Evolutionary conservation across 2,113 vertebrate species (phyloP).

Genomic region (Chlamydotis undulata): DNA sequence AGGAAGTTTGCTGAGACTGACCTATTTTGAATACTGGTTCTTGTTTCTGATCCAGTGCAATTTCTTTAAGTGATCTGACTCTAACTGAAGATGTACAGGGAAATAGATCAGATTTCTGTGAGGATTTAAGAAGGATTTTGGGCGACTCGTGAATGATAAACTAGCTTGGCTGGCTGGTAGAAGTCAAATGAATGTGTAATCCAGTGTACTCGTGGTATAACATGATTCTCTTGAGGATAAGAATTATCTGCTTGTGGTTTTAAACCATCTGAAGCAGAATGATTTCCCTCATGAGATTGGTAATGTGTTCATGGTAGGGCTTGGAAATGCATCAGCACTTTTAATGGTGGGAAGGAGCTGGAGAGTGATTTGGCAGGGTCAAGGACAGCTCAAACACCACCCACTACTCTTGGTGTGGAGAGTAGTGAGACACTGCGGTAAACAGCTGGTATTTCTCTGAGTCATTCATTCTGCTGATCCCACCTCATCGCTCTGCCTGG

Average conservation of each 20-base stretch:
- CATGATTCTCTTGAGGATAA: background rate
- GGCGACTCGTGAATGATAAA: background rate
- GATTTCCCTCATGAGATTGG: background rate
- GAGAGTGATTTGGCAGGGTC: background rate
- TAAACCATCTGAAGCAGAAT: background rate
- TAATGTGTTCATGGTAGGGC: background rate
- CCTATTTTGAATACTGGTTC: background rate
- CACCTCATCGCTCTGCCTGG: background rate
- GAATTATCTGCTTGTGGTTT: background rate
- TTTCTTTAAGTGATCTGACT: background rate
- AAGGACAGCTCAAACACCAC: background rate
- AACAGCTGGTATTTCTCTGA: constrained; percentile 26
- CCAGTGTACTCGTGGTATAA: background rate
- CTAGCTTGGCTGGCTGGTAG: background rate
- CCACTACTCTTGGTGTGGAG: background rate
- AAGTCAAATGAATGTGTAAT: background rate
- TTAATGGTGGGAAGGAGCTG: background rate
- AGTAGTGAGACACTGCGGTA: background rate
- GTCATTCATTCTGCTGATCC: background rate
- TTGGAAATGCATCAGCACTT: background rate
- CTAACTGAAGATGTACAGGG: background rate
- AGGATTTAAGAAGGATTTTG: background rate
- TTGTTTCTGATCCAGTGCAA: background rate
- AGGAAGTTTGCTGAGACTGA: background rate
- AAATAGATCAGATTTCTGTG: background rate